Conservation (phyloP, 2,797 vertebrate species). For the Antrozous pallidus region DNA sequence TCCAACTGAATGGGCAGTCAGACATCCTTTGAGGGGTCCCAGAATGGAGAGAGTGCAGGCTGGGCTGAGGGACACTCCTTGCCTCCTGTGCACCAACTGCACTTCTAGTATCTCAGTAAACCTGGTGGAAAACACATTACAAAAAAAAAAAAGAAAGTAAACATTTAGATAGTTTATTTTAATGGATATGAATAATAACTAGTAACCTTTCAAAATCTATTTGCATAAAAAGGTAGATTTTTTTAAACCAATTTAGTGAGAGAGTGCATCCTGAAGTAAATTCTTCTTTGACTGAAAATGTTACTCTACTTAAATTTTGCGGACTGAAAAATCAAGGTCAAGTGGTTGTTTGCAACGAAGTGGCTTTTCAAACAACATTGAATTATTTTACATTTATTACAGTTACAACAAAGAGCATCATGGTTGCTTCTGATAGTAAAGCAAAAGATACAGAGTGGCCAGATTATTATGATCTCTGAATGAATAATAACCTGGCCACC, state of each 20-base stretch:
- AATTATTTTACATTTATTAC: neutral
- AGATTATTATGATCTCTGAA: no score
- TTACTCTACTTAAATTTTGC: neutral
- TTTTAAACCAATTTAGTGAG: neutral
- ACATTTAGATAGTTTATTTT: neutral
- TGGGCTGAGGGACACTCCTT: no score
- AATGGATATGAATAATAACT: neutral
- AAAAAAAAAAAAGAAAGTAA: neutral
- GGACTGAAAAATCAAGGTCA: neutral
- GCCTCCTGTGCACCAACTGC: no score
- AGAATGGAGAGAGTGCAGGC: no score
- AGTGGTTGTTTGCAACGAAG: neutral
- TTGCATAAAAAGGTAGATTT: neutral
- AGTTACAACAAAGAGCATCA: neutral
- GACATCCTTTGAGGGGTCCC: no score
- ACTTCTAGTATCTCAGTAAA: neutral
- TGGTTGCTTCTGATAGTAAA: neutral
- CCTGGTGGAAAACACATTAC: neutral
- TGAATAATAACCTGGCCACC: no score
- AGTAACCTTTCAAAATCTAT: neutral
- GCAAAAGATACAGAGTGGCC: neutral
- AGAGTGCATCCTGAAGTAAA: neutral
- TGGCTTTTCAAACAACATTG: neutral
- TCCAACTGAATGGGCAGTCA: no score
- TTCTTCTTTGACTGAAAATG: neutral